Evolutionary conservation across 2,888 invertebrate genomes (phyloP).

Genomic region (Meliscaeva auricollis): DNA sequence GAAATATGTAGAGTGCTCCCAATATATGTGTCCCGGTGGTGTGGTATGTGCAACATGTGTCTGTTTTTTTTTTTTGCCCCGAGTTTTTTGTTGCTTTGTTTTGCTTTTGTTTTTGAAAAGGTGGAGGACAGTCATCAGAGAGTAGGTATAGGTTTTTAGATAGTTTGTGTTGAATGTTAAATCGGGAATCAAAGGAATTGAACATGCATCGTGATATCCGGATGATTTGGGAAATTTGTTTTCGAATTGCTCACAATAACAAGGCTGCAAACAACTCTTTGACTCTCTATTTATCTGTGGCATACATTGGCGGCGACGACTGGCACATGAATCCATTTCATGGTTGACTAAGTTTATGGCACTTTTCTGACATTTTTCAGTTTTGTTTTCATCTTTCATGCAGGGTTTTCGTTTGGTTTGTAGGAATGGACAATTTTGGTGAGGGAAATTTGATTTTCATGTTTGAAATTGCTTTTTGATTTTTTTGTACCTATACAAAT

Average conservation of each 20-base stretch:
- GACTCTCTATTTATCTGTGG: slow-evolving; percentile 16
- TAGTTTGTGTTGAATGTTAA: slow-evolving; percentile 46
- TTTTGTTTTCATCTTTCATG: too few species aligned
- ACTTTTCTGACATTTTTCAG: slow-evolving; percentile 28
- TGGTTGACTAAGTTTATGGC: slow-evolving; percentile 60
- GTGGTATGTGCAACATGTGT: slow-evolving; percentile 60
- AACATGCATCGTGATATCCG: slow-evolving; percentile 75
- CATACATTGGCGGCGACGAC: background rate
- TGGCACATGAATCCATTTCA: slow-evolving; percentile 56
- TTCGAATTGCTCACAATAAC: slow-evolving; percentile 16
- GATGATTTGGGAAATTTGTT: slow-evolving; percentile 74
- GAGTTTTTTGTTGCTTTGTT: too few species aligned
- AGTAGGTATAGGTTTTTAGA: background rate
- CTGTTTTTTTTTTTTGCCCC: slow-evolving; percentile 8
- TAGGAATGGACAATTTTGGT: slow-evolving; percentile 26
- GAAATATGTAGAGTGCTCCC: slow-evolving; percentile 17
- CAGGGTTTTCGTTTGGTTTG: too few species aligned
- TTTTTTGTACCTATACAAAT: slow-evolving; percentile 2
- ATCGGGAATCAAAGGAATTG: slow-evolving; percentile 58
- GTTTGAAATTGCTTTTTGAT: slow-evolving; percentile 25
- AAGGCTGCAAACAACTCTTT: background rate
- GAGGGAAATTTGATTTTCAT: slow-evolving; percentile 32
- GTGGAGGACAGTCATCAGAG: slow-evolving; percentile 8
- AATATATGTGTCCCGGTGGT: slow-evolving; percentile 22
- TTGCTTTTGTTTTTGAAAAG: background rate